Percentiles rank a stretch among this genome's conserved stretches.
phyloP scores from a whole-genome alignment of 2,113 vertebrate species.

The Falco punctatus region DNA sequence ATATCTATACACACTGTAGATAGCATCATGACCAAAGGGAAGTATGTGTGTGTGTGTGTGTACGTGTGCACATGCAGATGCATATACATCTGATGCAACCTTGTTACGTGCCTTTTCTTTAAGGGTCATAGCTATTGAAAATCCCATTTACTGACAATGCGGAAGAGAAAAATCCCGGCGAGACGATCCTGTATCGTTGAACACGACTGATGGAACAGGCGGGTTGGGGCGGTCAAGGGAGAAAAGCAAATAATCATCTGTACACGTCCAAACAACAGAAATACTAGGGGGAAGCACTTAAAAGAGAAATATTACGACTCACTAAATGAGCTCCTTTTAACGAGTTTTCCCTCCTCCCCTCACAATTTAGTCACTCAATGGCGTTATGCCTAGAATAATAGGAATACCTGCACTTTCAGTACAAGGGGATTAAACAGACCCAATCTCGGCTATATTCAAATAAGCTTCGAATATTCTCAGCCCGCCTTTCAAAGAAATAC shows the following conservation, averaged over 20 bases:
- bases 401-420: slow-evolving; percentile 40
- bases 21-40: neutral
- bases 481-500: neutral
- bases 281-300: neutral
- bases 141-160: neutral
- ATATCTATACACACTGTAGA: neutral
- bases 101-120: slow-evolving; percentile 1
- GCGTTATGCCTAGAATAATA: neutral
- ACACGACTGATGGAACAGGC: neutral
- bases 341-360: neutral
- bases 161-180: neutral
- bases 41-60: neutral
- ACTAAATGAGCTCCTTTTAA: neutral
- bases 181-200: neutral
- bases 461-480: neutral
- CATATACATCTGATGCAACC: neutral
- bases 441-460: neutral
- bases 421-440: slow-evolving; percentile 1
- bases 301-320: neutral
- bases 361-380: neutral
- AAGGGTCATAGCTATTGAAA: slow-evolving; percentile 6
- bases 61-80: neutral
- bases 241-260: neutral
- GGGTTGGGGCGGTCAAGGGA: neutral
- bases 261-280: neutral